Percentiles rank a stretch among this genome's conserved stretches.
These are phyloP conservation scores for Aphis gossypii DNA, from an alignment of 1,140 invertebrate species.

Conservation along the genomic window DNA sequence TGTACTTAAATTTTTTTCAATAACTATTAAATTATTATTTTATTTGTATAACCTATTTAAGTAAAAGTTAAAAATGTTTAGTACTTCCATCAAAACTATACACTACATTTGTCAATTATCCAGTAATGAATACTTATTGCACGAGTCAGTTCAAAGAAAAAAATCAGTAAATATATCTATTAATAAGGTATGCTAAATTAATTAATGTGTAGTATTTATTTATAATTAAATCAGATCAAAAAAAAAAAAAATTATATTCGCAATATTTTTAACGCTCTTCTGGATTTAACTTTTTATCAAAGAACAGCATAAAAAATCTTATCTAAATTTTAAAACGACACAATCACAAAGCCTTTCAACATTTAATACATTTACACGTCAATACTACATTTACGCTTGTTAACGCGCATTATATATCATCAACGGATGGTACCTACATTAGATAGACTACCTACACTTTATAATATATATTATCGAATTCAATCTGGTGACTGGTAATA, in stretches of 20 bases:
- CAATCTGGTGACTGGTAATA: not conserved
- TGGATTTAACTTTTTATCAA: not conserved
- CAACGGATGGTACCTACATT: not conserved
- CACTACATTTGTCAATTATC: not conserved
- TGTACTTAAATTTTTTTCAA: too few relatives aligned
- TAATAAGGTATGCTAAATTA: not conserved
- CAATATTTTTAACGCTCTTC: not conserved
- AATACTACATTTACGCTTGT: not conserved
- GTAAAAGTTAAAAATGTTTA: not conserved
- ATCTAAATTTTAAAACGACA: not conserved
- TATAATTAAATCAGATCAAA: not conserved
- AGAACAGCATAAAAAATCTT: not conserved
- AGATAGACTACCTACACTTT: not conserved
- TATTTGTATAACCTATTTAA: not conserved
- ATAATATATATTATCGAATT: not conserved
- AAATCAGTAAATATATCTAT: not conserved
- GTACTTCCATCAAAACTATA: not conserved
- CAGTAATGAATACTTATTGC: too few relatives aligned
- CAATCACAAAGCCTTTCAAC: not conserved
- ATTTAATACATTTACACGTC: not conserved
- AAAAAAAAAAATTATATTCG: too few relatives aligned
- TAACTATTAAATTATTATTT: not conserved
- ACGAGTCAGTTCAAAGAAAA: fast-evolving
- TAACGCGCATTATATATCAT: not conserved
- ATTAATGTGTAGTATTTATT: not conserved